phyloP scores from a whole-genome alignment of 2,113 vertebrate species.

The Antechinus flavipes region DNA sequence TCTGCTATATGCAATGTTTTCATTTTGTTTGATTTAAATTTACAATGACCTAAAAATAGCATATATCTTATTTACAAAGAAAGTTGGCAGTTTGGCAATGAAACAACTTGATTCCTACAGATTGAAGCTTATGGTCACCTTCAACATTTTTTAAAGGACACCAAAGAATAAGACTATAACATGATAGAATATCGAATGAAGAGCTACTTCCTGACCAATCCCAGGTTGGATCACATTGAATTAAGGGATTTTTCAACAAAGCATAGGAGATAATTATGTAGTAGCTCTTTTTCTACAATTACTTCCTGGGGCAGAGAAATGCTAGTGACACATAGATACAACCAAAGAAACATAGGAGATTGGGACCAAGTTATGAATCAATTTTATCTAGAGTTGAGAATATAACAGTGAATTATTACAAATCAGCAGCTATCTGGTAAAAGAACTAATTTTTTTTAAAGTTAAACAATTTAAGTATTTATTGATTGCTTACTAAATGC shows the following conservation, averaged over 20 bases:
- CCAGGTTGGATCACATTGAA: neutral
- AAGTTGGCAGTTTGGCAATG: neutral
- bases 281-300: neutral
- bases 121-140: neutral
- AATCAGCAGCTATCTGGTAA: neutral
- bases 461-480: neutral
- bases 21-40: neutral
- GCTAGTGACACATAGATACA: neutral
- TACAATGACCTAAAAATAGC: neutral
- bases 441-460: neutral
- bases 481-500: neutral
- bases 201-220: constrained; percentile 11
- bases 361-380: neutral
- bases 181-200: neutral
- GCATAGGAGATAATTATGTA: neutral
- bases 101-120: neutral
- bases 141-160: neutral
- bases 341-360: constrained; percentile 22
- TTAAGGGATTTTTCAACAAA: neutral
- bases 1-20: constrained; percentile 31
- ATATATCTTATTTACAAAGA: neutral
- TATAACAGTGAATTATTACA: neutral
- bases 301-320: neutral
- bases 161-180: neutral
- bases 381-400: neutral